phyloP scores from a whole-genome alignment of 2,888 invertebrate genomes.

The Pollenia angustigena region DNA sequence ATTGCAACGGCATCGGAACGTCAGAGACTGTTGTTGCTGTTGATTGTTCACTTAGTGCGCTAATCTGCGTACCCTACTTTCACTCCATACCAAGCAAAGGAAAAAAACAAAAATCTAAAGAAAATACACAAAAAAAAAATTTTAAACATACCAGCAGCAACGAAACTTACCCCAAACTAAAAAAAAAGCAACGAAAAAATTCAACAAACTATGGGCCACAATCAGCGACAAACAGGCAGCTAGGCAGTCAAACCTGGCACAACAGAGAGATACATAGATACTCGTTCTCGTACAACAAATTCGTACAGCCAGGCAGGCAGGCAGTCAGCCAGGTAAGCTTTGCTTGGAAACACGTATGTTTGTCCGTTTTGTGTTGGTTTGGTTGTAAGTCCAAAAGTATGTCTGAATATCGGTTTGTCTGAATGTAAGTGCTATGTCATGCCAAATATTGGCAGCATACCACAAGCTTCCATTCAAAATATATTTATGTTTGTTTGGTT shows the following conservation, averaged over 20 bases:
- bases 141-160: constrained; percentile 39
- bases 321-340: constrained; percentile 39
- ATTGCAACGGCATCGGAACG: constrained; percentile 45
- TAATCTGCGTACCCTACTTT: constrained; percentile 83
- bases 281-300: constrained; percentile 20
- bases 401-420: constrained; percentile 29
- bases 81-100: constrained; percentile 78
- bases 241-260: constrained; percentile 44
- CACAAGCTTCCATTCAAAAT: constrained; percentile 72
- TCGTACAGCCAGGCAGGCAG: constrained; percentile 39
- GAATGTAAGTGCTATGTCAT: constrained; percentile 64
- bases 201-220: constrained; percentile 47
- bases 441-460: constrained; percentile 74
- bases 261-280: constrained; percentile 18
- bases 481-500: constrained; percentile 45
- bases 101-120: constrained; percentile 16
- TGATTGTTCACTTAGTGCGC: constrained; percentile 74
- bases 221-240: constrained; percentile 31
- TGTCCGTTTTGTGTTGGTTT: constrained; percentile 8
- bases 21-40: constrained; percentile 53
- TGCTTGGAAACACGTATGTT: constrained; percentile 32
- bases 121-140: constrained; percentile 25
- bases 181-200: constrained; percentile 19
- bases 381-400: constrained; percentile 11
- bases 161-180: constrained; percentile 59